These are phyloP conservation scores for Ptilonorhynchus violaceus DNA, from an alignment of 2,113 vertebrate species.

Conservation along the genomic window DNA sequence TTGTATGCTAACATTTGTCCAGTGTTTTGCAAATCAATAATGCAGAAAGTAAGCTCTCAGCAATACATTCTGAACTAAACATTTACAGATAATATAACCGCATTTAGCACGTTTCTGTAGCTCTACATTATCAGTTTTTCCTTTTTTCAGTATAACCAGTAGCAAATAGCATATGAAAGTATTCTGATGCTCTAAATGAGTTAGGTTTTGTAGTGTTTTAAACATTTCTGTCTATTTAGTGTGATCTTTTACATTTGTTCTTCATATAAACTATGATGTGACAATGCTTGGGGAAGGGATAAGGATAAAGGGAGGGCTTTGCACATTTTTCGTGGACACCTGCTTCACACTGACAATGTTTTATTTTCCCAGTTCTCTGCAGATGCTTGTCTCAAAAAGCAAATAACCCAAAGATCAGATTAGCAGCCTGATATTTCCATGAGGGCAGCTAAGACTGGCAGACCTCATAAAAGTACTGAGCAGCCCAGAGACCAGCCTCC, in stretches of 20 bases:
- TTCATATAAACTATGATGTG: neutral
- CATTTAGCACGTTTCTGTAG: neutral
- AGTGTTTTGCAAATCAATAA: neutral
- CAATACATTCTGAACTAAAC: neutral
- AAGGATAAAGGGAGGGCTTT: neutral
- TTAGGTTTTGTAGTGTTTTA: neutral
- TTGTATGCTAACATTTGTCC: neutral
- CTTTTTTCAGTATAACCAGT: neutral
- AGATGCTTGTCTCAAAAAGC: neutral
- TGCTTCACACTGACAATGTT: neutral
- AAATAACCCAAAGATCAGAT: constrained; percentile 33
- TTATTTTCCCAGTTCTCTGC: neutral
- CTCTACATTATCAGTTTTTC: neutral
- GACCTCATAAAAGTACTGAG: neutral
- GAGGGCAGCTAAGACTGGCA: neutral
- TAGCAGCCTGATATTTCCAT: neutral
- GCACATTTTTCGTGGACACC: neutral
- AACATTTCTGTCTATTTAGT: neutral
- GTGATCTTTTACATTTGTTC: neutral
- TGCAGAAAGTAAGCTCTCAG: neutral
- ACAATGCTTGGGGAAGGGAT: neutral
- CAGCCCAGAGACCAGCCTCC: neutral
- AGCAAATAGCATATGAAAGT: neutral
- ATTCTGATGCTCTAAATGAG: neutral
- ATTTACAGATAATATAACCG: neutral